These are phyloP conservation scores for Tilapia sparmanii DNA, from an alignment of 2,113 vertebrate genomes.

Conservation along the genomic window DNA sequence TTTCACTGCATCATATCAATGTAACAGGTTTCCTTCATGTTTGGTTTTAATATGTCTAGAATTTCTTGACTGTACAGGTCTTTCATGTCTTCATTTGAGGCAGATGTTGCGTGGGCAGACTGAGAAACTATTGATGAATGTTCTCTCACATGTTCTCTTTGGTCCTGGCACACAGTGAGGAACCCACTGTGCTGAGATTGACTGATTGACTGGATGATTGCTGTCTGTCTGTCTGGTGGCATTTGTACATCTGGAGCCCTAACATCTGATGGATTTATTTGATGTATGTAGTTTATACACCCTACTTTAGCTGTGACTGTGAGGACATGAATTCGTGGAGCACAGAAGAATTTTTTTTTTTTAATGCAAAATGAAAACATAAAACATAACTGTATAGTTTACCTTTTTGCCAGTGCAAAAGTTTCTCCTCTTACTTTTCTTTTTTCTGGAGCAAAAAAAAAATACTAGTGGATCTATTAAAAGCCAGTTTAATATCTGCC, in stretches of 20 bases:
- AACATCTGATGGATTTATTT: neutral
- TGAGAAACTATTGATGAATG: conserved; percentile 38
- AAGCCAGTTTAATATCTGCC: conserved; percentile 30
- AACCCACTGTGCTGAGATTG: neutral
- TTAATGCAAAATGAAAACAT: fast-evolving
- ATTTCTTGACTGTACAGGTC: neutral
- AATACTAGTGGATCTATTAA: neutral
- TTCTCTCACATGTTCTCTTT: conserved; percentile 10
- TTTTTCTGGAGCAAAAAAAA: conserved; percentile 6
- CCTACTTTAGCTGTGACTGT: neutral
- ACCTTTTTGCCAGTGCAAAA: neutral
- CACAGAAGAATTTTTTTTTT: neutral
- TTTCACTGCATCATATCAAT: neutral
- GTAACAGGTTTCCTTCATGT: neutral
- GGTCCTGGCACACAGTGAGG: conserved; percentile 8
- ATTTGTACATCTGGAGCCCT: neutral
- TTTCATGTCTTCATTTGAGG: conserved; percentile 24
- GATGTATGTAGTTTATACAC: neutral
- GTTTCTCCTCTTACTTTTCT: neutral
- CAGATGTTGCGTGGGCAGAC: conserved; percentile 47
- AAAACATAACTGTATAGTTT: neutral
- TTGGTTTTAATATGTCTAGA: neutral
- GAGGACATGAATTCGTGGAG: neutral
- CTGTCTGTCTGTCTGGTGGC: conserved; percentile 7
- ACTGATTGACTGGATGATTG: neutral